Evolutionary conservation across 2,113 vertebrate species (phyloP).

Genomic region (Isichthys henryi): DNA sequence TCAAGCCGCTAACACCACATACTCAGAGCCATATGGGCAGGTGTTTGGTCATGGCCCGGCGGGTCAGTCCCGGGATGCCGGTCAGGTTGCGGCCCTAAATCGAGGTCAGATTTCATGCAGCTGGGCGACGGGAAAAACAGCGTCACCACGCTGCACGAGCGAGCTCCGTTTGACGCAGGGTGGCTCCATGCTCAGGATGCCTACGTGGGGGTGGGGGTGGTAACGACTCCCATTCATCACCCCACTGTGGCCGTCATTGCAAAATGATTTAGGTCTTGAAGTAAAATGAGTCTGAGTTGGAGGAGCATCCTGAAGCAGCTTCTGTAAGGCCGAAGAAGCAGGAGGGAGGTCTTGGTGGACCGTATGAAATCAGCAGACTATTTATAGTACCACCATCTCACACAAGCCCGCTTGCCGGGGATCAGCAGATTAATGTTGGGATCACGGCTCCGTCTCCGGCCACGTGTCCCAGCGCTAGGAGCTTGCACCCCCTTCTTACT

Average conservation of each 20-base stretch:
- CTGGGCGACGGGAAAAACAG: not conserved
- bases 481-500: not conserved
- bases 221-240: not conserved
- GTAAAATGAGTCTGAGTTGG: not conserved
- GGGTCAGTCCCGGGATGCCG: not conserved
- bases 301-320: not conserved
- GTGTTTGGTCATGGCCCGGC: not conserved
- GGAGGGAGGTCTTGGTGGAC: not conserved
- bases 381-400: not conserved
- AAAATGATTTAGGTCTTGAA: not conserved
- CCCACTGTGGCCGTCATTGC: not conserved
- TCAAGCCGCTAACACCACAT: not conserved
- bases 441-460: not conserved
- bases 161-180: not conserved
- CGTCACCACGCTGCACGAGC: not conserved
- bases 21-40: not conserved
- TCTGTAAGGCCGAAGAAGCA: not conserved
- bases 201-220: not conserved
- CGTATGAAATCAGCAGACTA: not conserved
- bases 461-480: not conserved
- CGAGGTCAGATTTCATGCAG: not conserved
- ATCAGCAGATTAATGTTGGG: not conserved
- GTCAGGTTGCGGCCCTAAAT: not conserved
- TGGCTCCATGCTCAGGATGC: not conserved
- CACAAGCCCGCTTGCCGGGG: not conserved